Evolutionary conservation across 1,140 invertebrate species (phyloP).

Genomic region (Drosophila tsacasi): DNA sequence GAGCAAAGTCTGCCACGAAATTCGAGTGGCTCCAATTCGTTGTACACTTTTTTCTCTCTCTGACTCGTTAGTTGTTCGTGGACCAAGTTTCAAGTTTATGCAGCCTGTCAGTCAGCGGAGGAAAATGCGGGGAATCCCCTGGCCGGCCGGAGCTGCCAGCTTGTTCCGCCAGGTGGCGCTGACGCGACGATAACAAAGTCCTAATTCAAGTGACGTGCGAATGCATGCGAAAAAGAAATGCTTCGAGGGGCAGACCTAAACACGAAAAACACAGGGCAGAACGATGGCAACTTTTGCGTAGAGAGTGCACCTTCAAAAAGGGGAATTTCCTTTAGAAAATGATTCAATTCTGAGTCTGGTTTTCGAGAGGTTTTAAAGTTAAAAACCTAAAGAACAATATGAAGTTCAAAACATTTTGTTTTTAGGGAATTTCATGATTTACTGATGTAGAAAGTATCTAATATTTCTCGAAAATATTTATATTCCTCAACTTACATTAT

Average conservation of each 20-base stretch:
- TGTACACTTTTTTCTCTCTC: slow-evolving; percentile 31
- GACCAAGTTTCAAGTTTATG: slow-evolving; percentile 70
- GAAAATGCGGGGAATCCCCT: slow-evolving; percentile 6
- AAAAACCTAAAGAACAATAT: too few species aligned
- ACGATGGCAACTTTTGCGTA: slow-evolving; percentile 9
- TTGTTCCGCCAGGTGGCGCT: slow-evolving; percentile 73
- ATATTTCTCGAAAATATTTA: background rate
- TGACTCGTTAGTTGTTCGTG: slow-evolving; percentile 39
- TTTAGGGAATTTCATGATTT: background rate
- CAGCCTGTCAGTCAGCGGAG: slow-evolving; percentile 36
- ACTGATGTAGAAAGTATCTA: fast-evolving
- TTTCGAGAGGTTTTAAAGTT: too few species aligned
- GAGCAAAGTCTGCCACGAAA: slow-evolving; percentile 68
- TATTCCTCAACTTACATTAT: background rate
- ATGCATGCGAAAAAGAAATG: slow-evolving; percentile 49
- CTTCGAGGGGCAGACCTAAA: slow-evolving; percentile 10
- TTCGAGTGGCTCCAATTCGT: slow-evolving; percentile 69
- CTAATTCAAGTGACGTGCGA: slow-evolving; percentile 66
- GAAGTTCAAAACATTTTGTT: background rate
- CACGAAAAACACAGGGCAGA: slow-evolving; percentile 16
- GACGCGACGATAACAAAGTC: slow-evolving; percentile 67
- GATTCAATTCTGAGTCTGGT: background rate
- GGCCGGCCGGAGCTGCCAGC: slow-evolving; percentile 33
- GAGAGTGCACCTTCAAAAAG: slow-evolving; percentile 1
- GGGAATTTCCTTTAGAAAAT: background rate